Conservation (phyloP, 2,888 invertebrate species). For the Tipula helvola region DNA sequence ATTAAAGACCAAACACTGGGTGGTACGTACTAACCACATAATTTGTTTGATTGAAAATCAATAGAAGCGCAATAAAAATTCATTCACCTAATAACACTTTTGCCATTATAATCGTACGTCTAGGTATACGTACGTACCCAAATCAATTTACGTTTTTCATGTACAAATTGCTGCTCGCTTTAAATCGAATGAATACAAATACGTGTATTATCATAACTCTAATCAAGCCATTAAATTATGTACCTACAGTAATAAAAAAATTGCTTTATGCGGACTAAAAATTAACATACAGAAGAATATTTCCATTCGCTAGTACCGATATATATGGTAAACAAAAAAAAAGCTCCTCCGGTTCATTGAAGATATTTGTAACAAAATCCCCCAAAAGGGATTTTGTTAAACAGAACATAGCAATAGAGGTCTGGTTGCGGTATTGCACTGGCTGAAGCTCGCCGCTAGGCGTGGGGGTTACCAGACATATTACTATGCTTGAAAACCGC, state of each 20-base stretch:
- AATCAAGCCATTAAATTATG: background rate
- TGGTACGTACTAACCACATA: background rate
- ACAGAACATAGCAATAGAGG: too few relatives aligned
- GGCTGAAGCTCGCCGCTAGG: too few relatives aligned
- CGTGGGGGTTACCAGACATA: too few relatives aligned
- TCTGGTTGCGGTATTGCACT: too few relatives aligned
- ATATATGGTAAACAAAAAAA: background rate
- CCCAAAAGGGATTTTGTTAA: too few relatives aligned
- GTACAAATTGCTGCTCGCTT: background rate
- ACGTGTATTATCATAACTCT: too few relatives aligned
- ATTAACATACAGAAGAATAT: background rate
- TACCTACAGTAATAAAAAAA: background rate
- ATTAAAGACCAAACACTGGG: background rate
- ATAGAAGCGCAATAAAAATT: background rate
- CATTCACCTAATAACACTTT: background rate
- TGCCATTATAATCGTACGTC: too few relatives aligned
- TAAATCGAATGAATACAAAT: background rate
- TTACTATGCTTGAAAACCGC: too few relatives aligned
- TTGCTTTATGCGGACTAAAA: background rate
- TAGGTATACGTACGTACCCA: too few relatives aligned
- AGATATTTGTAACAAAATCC: too few relatives aligned
- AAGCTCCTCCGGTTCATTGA: background rate
- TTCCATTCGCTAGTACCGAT: background rate
- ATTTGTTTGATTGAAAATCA: background rate
- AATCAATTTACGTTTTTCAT: background rate